Percentiles rank a stretch among this genome's conserved stretches.
Evolutionary conservation across 2,797 vertebrate species (phyloP).

Genomic region (Diceros bicornis): DNA sequence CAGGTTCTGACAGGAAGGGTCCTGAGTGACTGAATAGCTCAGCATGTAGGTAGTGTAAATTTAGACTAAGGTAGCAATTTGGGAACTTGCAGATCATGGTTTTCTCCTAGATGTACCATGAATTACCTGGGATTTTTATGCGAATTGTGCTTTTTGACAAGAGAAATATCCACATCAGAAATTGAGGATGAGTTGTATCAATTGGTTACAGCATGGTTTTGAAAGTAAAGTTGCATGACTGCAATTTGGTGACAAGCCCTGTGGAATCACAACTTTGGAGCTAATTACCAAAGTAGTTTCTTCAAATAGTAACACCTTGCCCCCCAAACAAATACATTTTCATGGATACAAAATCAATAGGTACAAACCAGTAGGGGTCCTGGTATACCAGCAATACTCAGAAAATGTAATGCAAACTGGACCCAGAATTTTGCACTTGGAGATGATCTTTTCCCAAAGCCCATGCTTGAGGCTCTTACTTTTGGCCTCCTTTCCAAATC

Average conservation of each 20-base stretch:
- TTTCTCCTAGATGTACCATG: background rate
- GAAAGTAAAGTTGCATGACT: background rate
- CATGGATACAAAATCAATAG: background rate
- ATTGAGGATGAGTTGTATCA: background rate
- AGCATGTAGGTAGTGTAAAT: background rate
- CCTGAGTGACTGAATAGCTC: background rate
- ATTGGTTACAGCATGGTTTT: background rate
- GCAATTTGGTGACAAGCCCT: background rate
- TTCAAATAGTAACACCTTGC: background rate
- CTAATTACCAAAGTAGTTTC: background rate
- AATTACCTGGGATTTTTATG: background rate
- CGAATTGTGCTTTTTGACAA: background rate
- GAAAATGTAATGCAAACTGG: background rate
- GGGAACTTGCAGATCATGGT: background rate
- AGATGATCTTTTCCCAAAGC: background rate
- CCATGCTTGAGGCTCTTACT: background rate
- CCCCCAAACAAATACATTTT: background rate
- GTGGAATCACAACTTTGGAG: background rate
- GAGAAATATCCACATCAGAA: background rate
- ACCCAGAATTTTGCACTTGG: fast-evolving
- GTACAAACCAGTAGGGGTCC: background rate
- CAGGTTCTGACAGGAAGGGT: background rate
- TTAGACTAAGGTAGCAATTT: background rate
- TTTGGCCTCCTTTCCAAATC: background rate
- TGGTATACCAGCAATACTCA: background rate